Evolutionary conservation across 2,113 vertebrate genomes (phyloP).

Genomic region (Natator depressus): DNA sequence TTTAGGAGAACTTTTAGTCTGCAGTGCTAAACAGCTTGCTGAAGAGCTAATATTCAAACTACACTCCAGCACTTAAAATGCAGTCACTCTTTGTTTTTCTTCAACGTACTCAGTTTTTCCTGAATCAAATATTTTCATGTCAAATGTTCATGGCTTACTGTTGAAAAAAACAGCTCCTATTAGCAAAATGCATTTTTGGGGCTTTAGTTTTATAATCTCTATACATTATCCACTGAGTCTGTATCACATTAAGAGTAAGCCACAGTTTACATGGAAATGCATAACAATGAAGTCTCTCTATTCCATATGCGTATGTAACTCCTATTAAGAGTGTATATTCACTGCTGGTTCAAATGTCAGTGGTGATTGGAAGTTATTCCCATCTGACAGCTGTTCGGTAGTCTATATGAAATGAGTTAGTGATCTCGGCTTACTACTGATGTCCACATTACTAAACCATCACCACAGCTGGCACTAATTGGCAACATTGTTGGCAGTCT

Average conservation of each 20-base stretch:
- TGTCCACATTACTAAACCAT: neutral
- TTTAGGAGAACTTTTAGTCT: slow-evolving; percentile 46
- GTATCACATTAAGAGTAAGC: slow-evolving; percentile 23
- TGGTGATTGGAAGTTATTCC: neutral
- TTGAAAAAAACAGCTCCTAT: slow-evolving; percentile 36
- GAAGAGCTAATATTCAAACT: slow-evolving; percentile 49
- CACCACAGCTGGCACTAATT: neutral
- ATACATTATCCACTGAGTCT: slow-evolving; percentile 24
- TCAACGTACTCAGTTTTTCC: neutral
- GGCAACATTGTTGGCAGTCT: neutral
- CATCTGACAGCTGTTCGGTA: neutral
- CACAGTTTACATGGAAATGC: slow-evolving; percentile 49
- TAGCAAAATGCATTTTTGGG: slow-evolving; percentile 10
- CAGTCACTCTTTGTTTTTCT: slow-evolving; percentile 7
- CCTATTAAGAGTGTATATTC: neutral
- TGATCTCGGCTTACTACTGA: neutral
- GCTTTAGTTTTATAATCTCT: slow-evolving; percentile 25
- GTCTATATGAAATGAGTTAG: neutral
- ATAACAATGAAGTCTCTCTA: neutral
- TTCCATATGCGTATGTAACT: slow-evolving; percentile 12
- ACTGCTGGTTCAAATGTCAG: slow-evolving; percentile 32
- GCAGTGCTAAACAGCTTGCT: neutral
- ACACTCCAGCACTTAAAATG: slow-evolving; percentile 26
- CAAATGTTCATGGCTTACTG: slow-evolving; percentile 2
- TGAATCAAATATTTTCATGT: slow-evolving; percentile 32